phyloP scores from a whole-genome alignment of 1,140 invertebrate species.

The Orius insidiosus region DNA sequence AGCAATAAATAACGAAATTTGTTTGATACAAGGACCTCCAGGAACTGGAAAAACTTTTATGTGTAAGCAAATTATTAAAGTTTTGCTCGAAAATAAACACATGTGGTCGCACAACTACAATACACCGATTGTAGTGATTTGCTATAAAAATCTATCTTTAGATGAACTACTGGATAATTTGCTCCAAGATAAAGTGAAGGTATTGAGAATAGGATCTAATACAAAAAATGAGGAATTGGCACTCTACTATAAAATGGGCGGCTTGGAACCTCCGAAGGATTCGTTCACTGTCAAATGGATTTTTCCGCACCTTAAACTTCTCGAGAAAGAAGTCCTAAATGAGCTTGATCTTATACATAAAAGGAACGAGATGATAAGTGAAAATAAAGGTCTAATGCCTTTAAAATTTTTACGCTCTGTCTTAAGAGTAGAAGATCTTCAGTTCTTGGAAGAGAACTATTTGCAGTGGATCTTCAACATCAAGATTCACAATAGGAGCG shows the following conservation, averaged over 20 bases:
- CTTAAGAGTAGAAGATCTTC: neutral
- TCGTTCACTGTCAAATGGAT: neutral
- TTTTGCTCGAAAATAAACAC: conserved; percentile 33
- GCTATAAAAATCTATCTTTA: conserved; percentile 73
- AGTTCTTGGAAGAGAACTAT: neutral
- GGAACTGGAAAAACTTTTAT: conserved; percentile 67
- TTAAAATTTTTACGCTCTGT: too few species aligned
- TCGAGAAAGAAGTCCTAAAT: conserved; percentile 1
- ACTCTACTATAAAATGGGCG: conserved; percentile 21
- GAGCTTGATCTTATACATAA: conserved; percentile 1
- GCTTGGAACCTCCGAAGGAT: neutral
- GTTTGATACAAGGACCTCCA: conserved; percentile 62
- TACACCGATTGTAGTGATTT: conserved; percentile 54
- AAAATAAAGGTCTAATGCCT: conserved; percentile 1
- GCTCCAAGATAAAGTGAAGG: conserved; percentile 30
- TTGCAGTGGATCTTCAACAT: too few species aligned
- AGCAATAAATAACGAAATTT: conserved; percentile 41
- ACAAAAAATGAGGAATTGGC: conserved; percentile 38
- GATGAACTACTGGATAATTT: conserved; percentile 77
- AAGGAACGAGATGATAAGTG: conserved; percentile 7
- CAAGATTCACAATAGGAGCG: too few species aligned
- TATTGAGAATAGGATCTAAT: conserved; percentile 56
- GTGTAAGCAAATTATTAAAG: conserved; percentile 45
- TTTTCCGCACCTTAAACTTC: neutral
- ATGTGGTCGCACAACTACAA: conserved; percentile 7